Evolutionary conservation across 2,797 vertebrate genomes (phyloP).

Genomic region (Iguana delicatissima): DNA sequence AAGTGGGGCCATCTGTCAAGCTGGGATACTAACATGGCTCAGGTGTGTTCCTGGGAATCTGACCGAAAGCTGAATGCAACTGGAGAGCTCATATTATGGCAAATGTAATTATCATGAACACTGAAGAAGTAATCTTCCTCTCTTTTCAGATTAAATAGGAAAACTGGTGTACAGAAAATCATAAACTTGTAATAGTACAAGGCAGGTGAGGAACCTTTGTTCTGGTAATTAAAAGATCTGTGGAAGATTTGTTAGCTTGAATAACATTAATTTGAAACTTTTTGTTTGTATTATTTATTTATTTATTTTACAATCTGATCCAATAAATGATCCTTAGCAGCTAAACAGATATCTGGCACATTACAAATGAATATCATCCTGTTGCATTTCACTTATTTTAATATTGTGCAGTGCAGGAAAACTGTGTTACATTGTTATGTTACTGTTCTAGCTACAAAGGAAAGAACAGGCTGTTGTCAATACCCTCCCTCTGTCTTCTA

Average conservation of each 20-base stretch:
- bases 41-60: slow-evolving; percentile 62
- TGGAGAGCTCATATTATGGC: slow-evolving; percentile 51
- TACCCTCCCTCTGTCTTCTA: neutral
- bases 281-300: too few species aligned
- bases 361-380: neutral
- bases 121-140: slow-evolving; percentile 50
- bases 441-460: neutral
- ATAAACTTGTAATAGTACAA: slow-evolving; percentile 39
- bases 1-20: slow-evolving; percentile 60
- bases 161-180: slow-evolving; percentile 47
- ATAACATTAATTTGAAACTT: too few species aligned
- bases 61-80: slow-evolving; percentile 30
- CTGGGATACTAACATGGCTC: slow-evolving; percentile 56
- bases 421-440: neutral
- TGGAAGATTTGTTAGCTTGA: slow-evolving; percentile 3
- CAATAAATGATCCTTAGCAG: neutral
- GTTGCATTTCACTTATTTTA: neutral
- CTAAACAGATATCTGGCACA: neutral
- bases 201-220: slow-evolving; percentile 21
- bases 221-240: neutral
- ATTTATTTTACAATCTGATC: neutral
- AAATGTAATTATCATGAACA: slow-evolving; percentile 62
- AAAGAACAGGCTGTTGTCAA: too few species aligned
- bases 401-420: neutral
- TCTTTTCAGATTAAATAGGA: slow-evolving; percentile 40